These are phyloP conservation scores for Phymanthus crucifer DNA, from an alignment of 92 coral and sea anemone genomes.

Conservation along the genomic window DNA sequence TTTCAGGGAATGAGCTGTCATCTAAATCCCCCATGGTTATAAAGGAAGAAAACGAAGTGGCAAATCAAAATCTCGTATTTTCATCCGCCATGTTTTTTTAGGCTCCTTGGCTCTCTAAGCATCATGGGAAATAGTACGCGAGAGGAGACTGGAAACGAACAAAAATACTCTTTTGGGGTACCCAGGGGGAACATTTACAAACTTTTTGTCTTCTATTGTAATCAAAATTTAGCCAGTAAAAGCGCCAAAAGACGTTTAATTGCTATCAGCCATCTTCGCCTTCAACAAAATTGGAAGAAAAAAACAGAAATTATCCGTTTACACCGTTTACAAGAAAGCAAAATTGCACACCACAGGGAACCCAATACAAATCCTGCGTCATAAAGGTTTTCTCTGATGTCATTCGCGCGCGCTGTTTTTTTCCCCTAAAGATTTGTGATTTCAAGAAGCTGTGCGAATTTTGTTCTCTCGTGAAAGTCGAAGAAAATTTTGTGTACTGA, in stretches of 20 bases:
- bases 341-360: not conserved
- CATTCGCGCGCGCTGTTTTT: not conserved
- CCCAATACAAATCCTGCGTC: not conserved
- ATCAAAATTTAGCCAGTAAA: not conserved
- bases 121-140: not conserved
- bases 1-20: slow-evolving; percentile 19
- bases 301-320: no score
- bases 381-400: not conserved
- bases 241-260: no score
- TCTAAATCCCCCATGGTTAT: slow-evolving; percentile 2
- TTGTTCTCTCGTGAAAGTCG: not conserved
- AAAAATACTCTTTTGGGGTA: not conserved
- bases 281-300: not conserved
- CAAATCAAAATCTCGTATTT: not conserved
- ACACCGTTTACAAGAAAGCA: not conserved
- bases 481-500: not conserved
- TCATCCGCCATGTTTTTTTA: slow-evolving; percentile 27
- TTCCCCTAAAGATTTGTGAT: not conserved
- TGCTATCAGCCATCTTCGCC: not conserved
- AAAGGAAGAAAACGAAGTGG: not conserved
- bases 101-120: slow-evolving; percentile 6
- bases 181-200: not conserved
- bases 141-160: slow-evolving; percentile 8
- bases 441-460: not conserved
- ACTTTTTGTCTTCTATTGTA: no score